Evolutionary conservation across 2,888 invertebrate species (phyloP).

Genomic region (Selenia dentaria): DNA sequence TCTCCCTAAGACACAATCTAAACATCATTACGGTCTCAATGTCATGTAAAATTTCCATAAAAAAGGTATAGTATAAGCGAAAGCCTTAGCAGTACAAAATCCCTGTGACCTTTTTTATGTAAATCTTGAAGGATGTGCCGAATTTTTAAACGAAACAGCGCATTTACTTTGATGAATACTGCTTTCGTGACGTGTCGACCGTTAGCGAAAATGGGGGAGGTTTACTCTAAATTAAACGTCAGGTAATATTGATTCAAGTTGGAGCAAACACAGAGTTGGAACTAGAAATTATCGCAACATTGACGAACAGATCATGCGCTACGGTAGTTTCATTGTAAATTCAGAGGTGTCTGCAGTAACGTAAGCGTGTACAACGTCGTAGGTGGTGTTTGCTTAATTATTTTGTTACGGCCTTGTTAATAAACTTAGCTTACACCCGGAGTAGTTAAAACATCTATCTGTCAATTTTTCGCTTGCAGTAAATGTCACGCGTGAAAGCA

Average conservation of each 20-base stretch:
- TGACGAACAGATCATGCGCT: conserved; percentile 16
- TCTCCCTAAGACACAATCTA: neutral
- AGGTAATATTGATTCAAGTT: conserved; percentile 60
- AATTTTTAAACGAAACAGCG: conserved; percentile 76
- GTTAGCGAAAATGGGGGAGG: conserved; percentile 31
- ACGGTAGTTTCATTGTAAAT: no score
- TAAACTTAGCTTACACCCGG: no score
- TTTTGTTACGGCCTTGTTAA: no score
- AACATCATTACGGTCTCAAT: neutral
- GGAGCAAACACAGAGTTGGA: neutral
- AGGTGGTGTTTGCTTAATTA: no score
- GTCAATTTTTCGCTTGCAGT: no score
- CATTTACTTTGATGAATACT: conserved; percentile 76
- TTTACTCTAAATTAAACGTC: conserved; percentile 52
- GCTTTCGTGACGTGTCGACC: conserved; percentile 59
- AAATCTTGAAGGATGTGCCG: conserved; percentile 78
- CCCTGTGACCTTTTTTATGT: conserved; percentile 74
- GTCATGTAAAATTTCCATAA: neutral
- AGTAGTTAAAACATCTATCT: no score
- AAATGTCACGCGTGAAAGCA: no score
- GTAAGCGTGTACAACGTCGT: no score
- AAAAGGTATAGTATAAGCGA: conserved; percentile 62
- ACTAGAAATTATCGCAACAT: neutral
- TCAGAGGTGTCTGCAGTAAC: no score
- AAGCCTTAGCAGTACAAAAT: conserved; percentile 41